Base-by-base conservation (phyloP, 1,140 invertebrate species). In the Neodiprion lecontei region DNA sequence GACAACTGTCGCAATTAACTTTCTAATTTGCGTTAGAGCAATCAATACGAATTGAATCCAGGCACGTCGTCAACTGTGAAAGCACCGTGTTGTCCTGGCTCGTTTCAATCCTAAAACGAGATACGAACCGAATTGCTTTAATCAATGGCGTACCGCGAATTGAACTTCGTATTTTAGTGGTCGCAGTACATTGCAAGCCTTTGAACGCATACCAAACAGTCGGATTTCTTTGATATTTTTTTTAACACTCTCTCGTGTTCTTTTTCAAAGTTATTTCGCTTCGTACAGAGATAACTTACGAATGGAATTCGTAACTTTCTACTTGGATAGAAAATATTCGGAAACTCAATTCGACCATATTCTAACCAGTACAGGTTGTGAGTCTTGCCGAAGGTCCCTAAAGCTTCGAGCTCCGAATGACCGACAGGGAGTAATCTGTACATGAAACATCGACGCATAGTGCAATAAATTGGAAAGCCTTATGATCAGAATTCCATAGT, bases 21-120 rank as follows among this genome's bases (percentile, higher is more conserved):
- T 69, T 69, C 11, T 47, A 69, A 69, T 69, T 69, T 69, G 12
- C 67, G 11, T 69, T 69, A 7, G 11, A 69, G 14, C 10, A 69
- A 69, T 69, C 67, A n/a, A 69, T 69, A 69, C 23, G 11, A 12
- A 69, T 69, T 69, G 21, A 14, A 69, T 69, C 21, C 67, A 61
- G 28, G 53, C n/a, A 61, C n/a, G 53, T 14, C 67, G 21, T 69
- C 40, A 69, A 9, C 40, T 12, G 17, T 69, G 67, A 21, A 17
- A 49, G 21, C 70, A 50, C 21, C 48, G 48, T 61, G 53, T 17
- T 61, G 11, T 40, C 70, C 47, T 71, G 70, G 48, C 70, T 40
- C 14, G 47, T 71, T 71, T 71, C 21, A 21, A 17, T 23, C 11
- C 11, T 61, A 61, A 12, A 17, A 17, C 10, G 48, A 7, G 48